Conservation (phyloP, 2,113 vertebrate species). For the Paramisgurnus dabryanus region DNA sequence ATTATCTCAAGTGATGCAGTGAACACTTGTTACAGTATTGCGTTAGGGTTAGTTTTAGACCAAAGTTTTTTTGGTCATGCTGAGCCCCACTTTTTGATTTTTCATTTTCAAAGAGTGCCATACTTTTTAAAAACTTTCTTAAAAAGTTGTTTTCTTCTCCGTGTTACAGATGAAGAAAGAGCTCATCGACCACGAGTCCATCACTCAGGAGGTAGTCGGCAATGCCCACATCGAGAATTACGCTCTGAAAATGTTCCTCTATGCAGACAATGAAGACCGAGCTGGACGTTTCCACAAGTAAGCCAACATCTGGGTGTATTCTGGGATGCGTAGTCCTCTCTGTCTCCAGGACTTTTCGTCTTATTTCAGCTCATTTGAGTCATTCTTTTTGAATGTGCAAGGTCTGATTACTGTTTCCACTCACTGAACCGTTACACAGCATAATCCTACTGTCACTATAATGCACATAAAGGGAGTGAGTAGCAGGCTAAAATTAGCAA, state of each 20-base stretch:
- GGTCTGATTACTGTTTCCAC: conserved; percentile 3
- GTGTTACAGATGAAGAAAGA: conserved; percentile 93
- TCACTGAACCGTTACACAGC: conserved; percentile 18
- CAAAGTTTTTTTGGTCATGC: not conserved
- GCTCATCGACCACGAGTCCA: conserved; percentile 88
- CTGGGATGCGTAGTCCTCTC: not conserved
- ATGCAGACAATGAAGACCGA: conserved; percentile 96
- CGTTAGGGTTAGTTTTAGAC: not conserved
- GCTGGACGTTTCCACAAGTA: conserved; percentile 94
- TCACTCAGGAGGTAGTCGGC: conserved; percentile 94
- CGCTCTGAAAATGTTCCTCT: conserved; percentile 96
- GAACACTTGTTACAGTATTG: not conserved
- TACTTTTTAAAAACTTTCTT: not conserved
- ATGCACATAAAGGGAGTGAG: not conserved
- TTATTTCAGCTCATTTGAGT: too few relatives aligned
- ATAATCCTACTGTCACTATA: conserved; percentile 7
- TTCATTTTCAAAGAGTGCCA: not conserved
- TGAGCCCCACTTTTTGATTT: not conserved
- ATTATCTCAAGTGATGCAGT: conserved; percentile 24
- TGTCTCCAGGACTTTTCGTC: not conserved
- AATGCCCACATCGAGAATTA: conserved; percentile 97
- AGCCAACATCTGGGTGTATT: conserved; percentile 51
- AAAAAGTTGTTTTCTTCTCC: not conserved
- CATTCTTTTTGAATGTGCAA: not conserved
- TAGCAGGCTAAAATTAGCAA: conserved; percentile 47